phyloP scores from a whole-genome alignment of 1,140 invertebrate species.

The Psix sp. region DNA sequence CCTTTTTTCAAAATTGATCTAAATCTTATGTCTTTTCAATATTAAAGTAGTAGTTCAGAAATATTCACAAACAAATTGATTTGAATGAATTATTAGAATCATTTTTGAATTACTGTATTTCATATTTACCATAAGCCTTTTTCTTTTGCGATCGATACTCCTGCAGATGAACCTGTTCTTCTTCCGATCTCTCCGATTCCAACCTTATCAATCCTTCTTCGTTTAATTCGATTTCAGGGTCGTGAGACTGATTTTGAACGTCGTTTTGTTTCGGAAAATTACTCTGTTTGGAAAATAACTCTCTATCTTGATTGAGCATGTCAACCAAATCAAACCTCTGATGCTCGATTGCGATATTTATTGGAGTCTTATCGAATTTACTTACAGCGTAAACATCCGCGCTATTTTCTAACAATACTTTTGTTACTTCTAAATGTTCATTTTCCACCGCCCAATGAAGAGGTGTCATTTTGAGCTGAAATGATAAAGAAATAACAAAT shows the following conservation, averaged over 20 bases:
- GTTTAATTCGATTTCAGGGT: slow-evolving; percentile 68
- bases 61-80: too few species aligned
- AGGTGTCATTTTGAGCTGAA: slow-evolving; percentile 92
- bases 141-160: slow-evolving; percentile 50
- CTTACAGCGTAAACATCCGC: slow-evolving; percentile 83
- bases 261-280: slow-evolving; percentile 67
- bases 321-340: slow-evolving; percentile 81
- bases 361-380: slow-evolving; percentile 91
- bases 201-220: slow-evolving; percentile 72
- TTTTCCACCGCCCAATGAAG: slow-evolving; percentile 96
- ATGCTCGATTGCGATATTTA: slow-evolving; percentile 85
- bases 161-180: slow-evolving; percentile 57
- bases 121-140: slow-evolving; percentile 53
- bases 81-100: too few species aligned
- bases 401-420: slow-evolving; percentile 84
- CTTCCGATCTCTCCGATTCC: slow-evolving; percentile 63
- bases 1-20: too few species aligned
- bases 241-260: slow-evolving; percentile 68
- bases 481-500: background rate
- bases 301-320: slow-evolving; percentile 74
- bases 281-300: slow-evolving; percentile 15
- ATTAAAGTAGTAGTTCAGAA: too few species aligned
- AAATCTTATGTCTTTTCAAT: too few species aligned
- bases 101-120: too few species aligned
- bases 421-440: slow-evolving; percentile 84